Conservation (phyloP, 2,113 vertebrate genomes). For the Grantiella picta region DNA sequence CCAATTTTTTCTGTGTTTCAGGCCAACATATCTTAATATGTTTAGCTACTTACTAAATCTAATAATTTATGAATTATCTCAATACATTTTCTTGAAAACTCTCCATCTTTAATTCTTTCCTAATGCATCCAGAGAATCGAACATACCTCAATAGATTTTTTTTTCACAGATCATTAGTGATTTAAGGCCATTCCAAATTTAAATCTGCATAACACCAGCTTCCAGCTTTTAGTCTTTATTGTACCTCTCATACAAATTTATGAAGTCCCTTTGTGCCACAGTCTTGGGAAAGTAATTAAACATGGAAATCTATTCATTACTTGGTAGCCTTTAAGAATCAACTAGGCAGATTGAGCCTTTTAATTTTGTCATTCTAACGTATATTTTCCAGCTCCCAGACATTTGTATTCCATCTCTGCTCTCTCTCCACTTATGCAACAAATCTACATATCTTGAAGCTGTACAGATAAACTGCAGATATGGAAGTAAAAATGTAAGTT, state of each 20-base stretch:
- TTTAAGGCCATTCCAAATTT: background rate
- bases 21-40: background rate
- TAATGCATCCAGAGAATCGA: background rate
- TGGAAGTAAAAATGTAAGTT: background rate
- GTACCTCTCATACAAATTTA: constrained; percentile 32
- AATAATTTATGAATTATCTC: background rate
- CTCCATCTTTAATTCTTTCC: background rate
- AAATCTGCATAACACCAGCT: constrained; percentile 13
- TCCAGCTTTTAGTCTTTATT: constrained; percentile 8
- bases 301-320: constrained; percentile 41
- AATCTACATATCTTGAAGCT: background rate
- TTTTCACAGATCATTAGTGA: background rate
- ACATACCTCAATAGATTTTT: background rate
- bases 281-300: constrained; percentile 59
- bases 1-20: background rate
- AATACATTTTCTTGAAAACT: background rate
- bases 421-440: background rate
- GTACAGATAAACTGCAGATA: background rate
- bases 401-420: background rate
- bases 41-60: background rate
- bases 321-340: constrained; percentile 29
- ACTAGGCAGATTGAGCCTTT: background rate
- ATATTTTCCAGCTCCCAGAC: background rate
- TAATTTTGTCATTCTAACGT: background rate
- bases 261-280: constrained; percentile 28